Evolutionary conservation across 1,140 invertebrate genomes (phyloP).

Genomic region (roundworm (Caenorhabditis elegans)): DNA sequence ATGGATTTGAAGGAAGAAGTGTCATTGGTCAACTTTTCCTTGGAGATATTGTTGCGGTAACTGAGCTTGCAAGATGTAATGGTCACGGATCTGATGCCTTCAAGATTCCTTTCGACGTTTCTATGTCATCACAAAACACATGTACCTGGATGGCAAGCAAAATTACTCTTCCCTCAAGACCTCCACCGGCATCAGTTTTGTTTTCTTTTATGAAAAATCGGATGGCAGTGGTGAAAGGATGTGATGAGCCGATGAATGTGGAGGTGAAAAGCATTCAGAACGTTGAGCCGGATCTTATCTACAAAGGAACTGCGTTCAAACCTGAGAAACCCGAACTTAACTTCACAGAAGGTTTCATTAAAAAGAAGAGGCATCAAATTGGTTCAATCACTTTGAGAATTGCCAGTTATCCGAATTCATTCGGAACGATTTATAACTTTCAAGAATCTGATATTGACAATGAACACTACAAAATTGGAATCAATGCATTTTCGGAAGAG

Average conservation of each 20-base stretch:
- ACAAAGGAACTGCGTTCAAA: neutral
- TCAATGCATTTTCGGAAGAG: neutral
- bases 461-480: neutral
- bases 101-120: too few species aligned
- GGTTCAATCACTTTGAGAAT: neutral
- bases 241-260: neutral
- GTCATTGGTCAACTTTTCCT: neutral
- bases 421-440: neutral
- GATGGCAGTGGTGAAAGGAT: neutral
- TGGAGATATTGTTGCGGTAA: constrained; percentile 2
- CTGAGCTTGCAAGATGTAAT: neutral
- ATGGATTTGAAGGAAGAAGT: neutral
- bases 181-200: neutral
- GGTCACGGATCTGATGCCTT: too few species aligned
- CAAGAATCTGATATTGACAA: neutral
- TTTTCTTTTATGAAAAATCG: neutral
- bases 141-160: neutral
- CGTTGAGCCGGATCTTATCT: neutral
- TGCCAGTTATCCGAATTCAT: neutral
- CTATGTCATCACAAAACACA: neutral
- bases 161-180: neutral
- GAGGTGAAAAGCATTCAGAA: neutral
- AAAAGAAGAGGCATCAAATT: neutral
- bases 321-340: neutral
- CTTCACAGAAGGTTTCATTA: neutral